phyloP scores from a whole-genome alignment of 2,113 vertebrate species.

The Aptenodytes forsteri region DNA sequence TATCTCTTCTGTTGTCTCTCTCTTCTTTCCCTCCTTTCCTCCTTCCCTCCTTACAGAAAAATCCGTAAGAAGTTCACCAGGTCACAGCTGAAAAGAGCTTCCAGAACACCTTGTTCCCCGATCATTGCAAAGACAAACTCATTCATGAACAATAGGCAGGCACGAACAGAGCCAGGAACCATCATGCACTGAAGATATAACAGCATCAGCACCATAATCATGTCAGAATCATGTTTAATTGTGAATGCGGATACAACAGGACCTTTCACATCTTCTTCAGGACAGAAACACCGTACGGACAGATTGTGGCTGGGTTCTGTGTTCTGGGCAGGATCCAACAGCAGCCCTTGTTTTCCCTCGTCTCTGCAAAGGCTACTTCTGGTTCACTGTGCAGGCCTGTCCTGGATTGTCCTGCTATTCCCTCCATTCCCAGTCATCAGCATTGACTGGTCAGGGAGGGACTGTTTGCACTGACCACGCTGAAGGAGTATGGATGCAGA shows the following conservation, averaged over 20 bases:
- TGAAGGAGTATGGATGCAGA: background rate
- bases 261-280: background rate
- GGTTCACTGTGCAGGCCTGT: background rate
- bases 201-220: slow-evolving; percentile 7
- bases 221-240: slow-evolving; percentile 7
- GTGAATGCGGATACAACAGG: background rate
- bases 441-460: background rate
- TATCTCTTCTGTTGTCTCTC: slow-evolving; percentile 30
- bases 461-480: background rate
- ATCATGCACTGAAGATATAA: slow-evolving; percentile 55
- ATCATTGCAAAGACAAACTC: slow-evolving; percentile 49
- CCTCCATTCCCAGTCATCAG: background rate
- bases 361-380: slow-evolving; percentile 14
- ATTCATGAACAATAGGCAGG: slow-evolving; percentile 55
- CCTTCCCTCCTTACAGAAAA: slow-evolving; percentile 57
- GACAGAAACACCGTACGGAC: background rate
- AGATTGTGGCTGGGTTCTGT: background rate
- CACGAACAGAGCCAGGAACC: slow-evolving; percentile 35
- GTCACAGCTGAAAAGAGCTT: slow-evolving; percentile 71
- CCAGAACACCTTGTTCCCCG: slow-evolving; percentile 61
- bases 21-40: slow-evolving; percentile 14
- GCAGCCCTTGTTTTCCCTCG: background rate
- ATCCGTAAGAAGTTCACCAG: slow-evolving; percentile 71
- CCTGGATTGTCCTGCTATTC: accelerated
- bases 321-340: slow-evolving; percentile 20